These are phyloP conservation scores for Tyto alba DNA, from an alignment of 2,113 vertebrate genomes.

Conservation along the genomic window DNA sequence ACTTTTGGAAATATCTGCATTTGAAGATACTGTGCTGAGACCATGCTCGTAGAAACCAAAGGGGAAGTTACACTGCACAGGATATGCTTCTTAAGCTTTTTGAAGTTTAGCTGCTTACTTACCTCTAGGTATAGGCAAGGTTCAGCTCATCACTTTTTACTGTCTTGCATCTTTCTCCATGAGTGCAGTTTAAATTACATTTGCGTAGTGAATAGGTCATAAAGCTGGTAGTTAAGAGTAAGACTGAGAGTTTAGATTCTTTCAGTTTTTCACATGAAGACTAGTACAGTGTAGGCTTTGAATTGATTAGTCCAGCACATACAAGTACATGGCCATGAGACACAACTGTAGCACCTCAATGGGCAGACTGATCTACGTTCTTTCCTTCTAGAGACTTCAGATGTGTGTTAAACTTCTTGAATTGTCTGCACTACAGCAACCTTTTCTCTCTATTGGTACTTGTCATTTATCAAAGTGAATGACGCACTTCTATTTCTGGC, in stretches of 20 bases:
- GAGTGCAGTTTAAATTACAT: neutral
- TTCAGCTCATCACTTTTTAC: neutral
- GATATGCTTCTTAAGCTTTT: neutral
- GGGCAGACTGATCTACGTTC: neutral
- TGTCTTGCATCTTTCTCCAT: neutral
- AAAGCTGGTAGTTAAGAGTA: neutral
- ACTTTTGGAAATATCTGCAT: neutral
- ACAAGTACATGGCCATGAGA: neutral
- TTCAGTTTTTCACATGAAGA: neutral
- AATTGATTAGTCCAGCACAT: neutral
- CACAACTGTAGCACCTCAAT: neutral
- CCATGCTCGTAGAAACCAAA: neutral
- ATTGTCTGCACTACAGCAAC: neutral
- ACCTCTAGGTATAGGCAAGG: neutral
- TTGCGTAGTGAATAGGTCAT: neutral
- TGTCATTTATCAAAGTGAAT: neutral
- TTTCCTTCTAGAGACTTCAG: neutral
- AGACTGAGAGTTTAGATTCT: neutral
- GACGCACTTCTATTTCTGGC: slow-evolving; percentile 2
- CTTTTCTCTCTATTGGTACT: neutral
- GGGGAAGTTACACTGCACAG: neutral
- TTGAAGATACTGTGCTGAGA: neutral
- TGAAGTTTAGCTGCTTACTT: neutral
- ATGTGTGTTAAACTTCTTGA: neutral
- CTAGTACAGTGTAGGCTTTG: neutral